These are phyloP conservation scores for Blastobasis lacticolella DNA, from an alignment of 2,888 invertebrate species.

Conservation along the genomic window DNA sequence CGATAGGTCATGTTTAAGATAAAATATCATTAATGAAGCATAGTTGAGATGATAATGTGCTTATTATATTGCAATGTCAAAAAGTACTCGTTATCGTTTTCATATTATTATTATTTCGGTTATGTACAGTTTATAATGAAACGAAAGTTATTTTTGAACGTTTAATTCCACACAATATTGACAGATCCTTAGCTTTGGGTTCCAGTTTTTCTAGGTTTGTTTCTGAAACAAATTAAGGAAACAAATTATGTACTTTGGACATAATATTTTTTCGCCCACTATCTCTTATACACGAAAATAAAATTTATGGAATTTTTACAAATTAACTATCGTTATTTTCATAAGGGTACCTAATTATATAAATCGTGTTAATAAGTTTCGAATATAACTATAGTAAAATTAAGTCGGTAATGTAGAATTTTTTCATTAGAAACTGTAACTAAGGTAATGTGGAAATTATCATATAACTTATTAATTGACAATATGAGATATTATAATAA, in stretches of 20 bases:
- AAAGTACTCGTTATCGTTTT: background rate
- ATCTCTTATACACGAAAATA: background rate
- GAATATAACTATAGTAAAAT: too few relatives aligned
- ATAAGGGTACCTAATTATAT: too few relatives aligned
- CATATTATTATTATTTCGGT: background rate
- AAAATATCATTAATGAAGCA: background rate
- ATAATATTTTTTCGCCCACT: background rate
- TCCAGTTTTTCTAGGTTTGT: too few relatives aligned
- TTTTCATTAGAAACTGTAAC: too few relatives aligned
- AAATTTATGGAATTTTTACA: too few relatives aligned
- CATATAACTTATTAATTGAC: too few relatives aligned
- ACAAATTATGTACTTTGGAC: background rate
- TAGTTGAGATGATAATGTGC: background rate
- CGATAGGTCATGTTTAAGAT: too few relatives aligned
- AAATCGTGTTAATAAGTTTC: too few relatives aligned
- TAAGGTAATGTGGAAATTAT: too few relatives aligned
- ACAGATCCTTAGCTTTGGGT: background rate
- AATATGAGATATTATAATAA: too few relatives aligned
- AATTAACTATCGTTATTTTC: too few relatives aligned
- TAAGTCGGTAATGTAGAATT: too few relatives aligned
- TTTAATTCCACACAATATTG: background rate
- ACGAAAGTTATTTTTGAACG: background rate
- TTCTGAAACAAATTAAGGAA: background rate
- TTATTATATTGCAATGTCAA: background rate
- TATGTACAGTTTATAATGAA: background rate